Base-by-base conservation (phyloP, 2,113 vertebrate genomes). In the Hassar affinis region DNA sequence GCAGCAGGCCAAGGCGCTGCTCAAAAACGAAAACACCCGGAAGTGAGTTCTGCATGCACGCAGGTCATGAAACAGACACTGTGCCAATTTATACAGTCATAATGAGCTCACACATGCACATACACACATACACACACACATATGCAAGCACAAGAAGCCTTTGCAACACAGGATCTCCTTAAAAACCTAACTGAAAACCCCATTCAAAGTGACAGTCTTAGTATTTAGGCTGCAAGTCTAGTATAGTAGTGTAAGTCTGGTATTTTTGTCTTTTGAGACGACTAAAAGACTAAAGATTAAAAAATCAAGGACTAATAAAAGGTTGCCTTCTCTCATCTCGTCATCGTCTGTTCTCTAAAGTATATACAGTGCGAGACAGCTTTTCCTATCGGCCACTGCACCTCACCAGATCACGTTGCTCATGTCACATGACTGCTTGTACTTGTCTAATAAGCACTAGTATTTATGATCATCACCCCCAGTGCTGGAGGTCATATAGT, bases 1-100 rank as follows among this genome's bases (percentile, higher is more conserved):
- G 88, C 95, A 98, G 90, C 95, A 95, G 91, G 97, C 96, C 91
- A 98, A 98, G 90, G 94, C 97, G 5, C 93, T 97, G 88, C 94
- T 98, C 66, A 99, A 98, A 92, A 96, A 96, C 0, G 96, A 96
- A 87, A 99, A 95, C 91, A 95, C 94, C 8, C 92, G 94, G 88
- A 95, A 97, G 97, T 99, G 94, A 92, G 93, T 92, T n/a, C 27
- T 47, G 38, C 25, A 25, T 72, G 11, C 38, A 69, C 18, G 2
- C n/a, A 15, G 27, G 6, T 17, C 62, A 35, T 35, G 6, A 66
- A 17, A 38, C 3, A 35, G 35, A 69, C 38, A 69, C 33, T 5
- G 20, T 25, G 22, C 10, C 1, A 49, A 27, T 49, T n/a, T 27
- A 22, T 22, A 25, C 51, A 56, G 4, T 69, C 10, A 6, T 66